phyloP scores from a whole-genome alignment of 2,888 invertebrate genomes.

The Mystacides longicornis region DNA sequence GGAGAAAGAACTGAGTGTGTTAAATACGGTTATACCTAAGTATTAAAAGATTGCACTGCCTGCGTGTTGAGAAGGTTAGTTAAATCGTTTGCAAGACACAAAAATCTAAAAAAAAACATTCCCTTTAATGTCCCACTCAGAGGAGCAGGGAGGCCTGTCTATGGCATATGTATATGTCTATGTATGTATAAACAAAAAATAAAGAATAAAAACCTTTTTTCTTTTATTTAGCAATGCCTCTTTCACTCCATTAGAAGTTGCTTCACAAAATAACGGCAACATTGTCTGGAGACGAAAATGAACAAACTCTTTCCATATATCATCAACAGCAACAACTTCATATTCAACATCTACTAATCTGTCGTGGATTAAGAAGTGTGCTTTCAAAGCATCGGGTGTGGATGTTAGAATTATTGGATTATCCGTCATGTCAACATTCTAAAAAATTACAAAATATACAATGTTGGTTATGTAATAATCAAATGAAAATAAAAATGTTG shows the following conservation, averaged over 20 bases:
- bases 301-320: slow-evolving; percentile 61
- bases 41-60: too few relatives aligned
- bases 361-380: slow-evolving; percentile 64
- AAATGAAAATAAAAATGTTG: too few relatives aligned
- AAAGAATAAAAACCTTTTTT: slow-evolving; percentile 47
- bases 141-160: too few relatives aligned
- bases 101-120: too few relatives aligned
- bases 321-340: slow-evolving; percentile 54
- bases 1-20: too few relatives aligned
- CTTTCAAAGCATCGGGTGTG: slow-evolving; percentile 51
- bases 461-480: too few relatives aligned
- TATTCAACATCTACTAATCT: slow-evolving; percentile 59
- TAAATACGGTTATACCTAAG: too few relatives aligned
- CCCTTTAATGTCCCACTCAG: too few relatives aligned
- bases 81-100: too few relatives aligned
- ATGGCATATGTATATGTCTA: too few relatives aligned
- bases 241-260: slow-evolving; percentile 50
- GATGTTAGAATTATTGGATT: slow-evolving; percentile 63
- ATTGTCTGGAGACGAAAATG: slow-evolving; percentile 62
- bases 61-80: too few relatives aligned
- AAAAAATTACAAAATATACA: slow-evolving; percentile 20
- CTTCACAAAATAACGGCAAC: slow-evolving; percentile 57
- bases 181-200: too few relatives aligned
- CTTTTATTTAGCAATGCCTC: slow-evolving; percentile 56
- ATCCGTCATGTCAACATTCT: slow-evolving; percentile 73